Percentiles rank a stretch among this genome's conserved stretches.
Evolutionary conservation across 2,113 vertebrate genomes (phyloP).

Genomic region (Triplophysa dalaica): DNA sequence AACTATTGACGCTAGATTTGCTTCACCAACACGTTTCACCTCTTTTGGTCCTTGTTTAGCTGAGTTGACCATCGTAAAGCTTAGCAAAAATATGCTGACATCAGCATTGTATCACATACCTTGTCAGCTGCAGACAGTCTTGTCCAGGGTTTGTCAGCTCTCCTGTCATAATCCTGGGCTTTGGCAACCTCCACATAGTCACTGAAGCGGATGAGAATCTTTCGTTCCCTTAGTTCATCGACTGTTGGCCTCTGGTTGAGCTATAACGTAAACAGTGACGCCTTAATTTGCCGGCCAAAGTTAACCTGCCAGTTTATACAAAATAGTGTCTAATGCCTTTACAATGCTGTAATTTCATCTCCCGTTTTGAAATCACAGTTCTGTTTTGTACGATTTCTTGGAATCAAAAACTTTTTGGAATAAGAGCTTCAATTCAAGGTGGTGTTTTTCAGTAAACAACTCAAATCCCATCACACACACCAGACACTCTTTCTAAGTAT

Average conservation of each 20-base stretch:
- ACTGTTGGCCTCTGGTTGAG: slow-evolving; percentile 97
- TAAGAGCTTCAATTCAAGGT: too few species aligned
- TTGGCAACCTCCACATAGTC: slow-evolving; percentile 98
- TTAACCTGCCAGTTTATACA: neutral
- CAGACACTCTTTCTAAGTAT: too few species aligned
- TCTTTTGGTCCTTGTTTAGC: neutral
- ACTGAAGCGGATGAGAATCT: slow-evolving; percentile 98
- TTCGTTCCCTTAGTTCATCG: slow-evolving; percentile 93
- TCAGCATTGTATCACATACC: slow-evolving; percentile 68
- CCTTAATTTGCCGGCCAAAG: neutral
- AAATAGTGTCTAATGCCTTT: too few species aligned
- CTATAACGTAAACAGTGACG: slow-evolving; percentile 62
- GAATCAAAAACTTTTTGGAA: too few species aligned
- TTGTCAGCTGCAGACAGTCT: slow-evolving; percentile 95
- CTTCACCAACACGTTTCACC: neutral
- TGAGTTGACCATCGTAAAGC: neutral
- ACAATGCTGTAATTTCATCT: too few species aligned
- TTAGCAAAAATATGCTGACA: neutral
- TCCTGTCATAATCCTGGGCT: slow-evolving; percentile 97
- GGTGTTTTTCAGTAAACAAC: too few species aligned
- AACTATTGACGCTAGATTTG: neutral
- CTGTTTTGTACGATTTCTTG: too few species aligned
- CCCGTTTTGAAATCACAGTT: too few species aligned
- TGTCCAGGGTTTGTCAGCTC: slow-evolving; percentile 98
- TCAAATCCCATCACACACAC: too few species aligned